Base-by-base conservation (phyloP, 2,113 vertebrate species). In the Emydura subglobosa region DNA sequence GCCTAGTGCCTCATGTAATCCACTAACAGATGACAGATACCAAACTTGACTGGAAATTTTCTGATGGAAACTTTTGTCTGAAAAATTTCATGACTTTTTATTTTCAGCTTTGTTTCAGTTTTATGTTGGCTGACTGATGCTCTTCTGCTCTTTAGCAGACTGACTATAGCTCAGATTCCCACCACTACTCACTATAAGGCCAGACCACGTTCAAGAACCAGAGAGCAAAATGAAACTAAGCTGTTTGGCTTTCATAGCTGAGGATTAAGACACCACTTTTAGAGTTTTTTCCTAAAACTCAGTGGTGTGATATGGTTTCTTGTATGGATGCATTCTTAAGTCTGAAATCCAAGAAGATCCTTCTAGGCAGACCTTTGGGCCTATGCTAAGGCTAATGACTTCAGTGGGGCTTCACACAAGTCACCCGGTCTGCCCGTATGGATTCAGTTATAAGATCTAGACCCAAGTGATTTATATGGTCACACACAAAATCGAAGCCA, bases 211-310 rank as follows among this genome's bases (percentile, higher is more conserved):
- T 85, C 27, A 92, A 83, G 91, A 93, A 22, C 0, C 29, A 83
- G 82, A 79, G 27, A 74, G 31, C 6, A 91, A 90, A 90, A 59
- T 34, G 0, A 6, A 83, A 57, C 34, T 84, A 39, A 82, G 39
- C 2, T 27, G 84, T 78, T 8, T 0, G 1, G 82, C 2, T 27
- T 53, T 72, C 85, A 74, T 7, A 31, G 16, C 5, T 0, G 0
- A 87, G 22, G 5, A 65, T 42, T 51, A 79, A 83, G 94, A 90
- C 9, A 10, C 1, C 10, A 5, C 44, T 17, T 57, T 49, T 80
- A 86, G 79, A 1, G 55, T 81, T 96, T 91, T 1, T 89, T 88
- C 79, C 83, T 68, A 44, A 72, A 86, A 86, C 4, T 44, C 81
- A 49, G 42, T 74, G 74, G 22, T 68, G 57, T 6, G 50, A 2